Evolutionary conservation across 2,888 invertebrate genomes (phyloP).

Genomic region (Aelia acuminata): DNA sequence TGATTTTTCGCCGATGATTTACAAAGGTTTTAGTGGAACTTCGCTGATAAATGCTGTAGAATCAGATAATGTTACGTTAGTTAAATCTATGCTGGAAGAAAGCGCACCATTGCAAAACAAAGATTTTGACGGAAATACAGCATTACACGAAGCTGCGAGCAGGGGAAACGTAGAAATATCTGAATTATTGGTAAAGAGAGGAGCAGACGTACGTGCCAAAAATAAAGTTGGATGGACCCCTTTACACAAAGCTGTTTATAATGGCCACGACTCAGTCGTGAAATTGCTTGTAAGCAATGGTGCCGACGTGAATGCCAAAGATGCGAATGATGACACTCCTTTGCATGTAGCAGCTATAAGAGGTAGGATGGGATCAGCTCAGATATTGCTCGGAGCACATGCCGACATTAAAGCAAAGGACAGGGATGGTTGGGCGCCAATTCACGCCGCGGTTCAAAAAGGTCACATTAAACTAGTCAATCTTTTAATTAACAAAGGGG

Average conservation of each 20-base stretch:
- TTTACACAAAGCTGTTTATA: constrained; percentile 35
- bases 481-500: not conserved
- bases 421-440: constrained; percentile 6
- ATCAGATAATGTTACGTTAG: constrained; percentile 6
- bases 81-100: not conserved
- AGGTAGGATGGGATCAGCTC: constrained; percentile 33
- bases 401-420: constrained; percentile 7
- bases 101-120: not conserved
- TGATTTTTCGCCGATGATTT: not conserved
- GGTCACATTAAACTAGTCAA: constrained; percentile 16
- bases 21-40: not conserved
- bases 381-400: constrained; percentile 50
- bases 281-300: not conserved
- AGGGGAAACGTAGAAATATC: not conserved
- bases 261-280: not conserved
- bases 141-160: constrained; percentile 7
- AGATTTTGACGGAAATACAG: not conserved
- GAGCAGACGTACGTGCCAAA: constrained; percentile 13
- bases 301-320: constrained; percentile 10
- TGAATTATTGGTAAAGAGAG: constrained; percentile 5
- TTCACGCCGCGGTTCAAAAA: constrained; percentile 4
- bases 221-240: constrained; percentile 30
- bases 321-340: constrained; percentile 42
- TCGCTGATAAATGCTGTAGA: not conserved
- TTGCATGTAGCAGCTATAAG: constrained; percentile 55